Evolutionary conservation across 2,113 vertebrate genomes (phyloP), one percentile per base, ranked within the genome.

Genomic region (Halichoerus grypus): DNA sequence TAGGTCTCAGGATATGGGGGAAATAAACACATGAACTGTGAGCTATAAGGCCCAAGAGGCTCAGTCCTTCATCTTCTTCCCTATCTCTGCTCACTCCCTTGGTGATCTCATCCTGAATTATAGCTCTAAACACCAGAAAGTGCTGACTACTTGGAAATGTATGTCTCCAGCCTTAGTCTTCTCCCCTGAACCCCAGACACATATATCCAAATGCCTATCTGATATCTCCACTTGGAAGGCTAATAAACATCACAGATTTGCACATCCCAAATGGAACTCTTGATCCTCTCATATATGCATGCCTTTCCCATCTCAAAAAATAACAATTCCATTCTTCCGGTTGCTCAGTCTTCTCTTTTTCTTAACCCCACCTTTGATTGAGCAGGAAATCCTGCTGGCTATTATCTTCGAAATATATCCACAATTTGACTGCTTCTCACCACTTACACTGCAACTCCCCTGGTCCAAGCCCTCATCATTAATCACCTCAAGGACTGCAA

Each of bases 71-170:
- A 65, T 96, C 59, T 61, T 94, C 36, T 89, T 88, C 89, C 74
- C 71, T 80, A 39, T 93, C 39, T 87, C 80, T 53, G n/a, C 74
- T 90, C 69, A 76, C 67, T 63, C 55, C 39, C 26, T 85, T n/a
- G 46, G 63, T 96, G 93, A 97, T 89, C 87, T 97, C 94, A 97
- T 94, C 65, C 39, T 98, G 83, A 97, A 92, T 92, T 96, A 94
- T 74, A 79, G 33, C 53, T 91, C 71, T 61, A 57, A 93, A 94
- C 81, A 94, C 11, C 63, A 94, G 79, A 89, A 94, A 96, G 65
- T 85, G 59, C 84, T 93, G 59, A 94, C 71, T 93, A 53, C 90
- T 95, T 72, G 79, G 87, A 97, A 96, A 95, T 92, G 18, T 81
- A 92, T 83, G 72, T 96, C 96, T 95, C 87, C 83, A 96, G 51